Base-by-base conservation (phyloP, 2,888 invertebrate species). In the Eremobia ochroleuca region DNA sequence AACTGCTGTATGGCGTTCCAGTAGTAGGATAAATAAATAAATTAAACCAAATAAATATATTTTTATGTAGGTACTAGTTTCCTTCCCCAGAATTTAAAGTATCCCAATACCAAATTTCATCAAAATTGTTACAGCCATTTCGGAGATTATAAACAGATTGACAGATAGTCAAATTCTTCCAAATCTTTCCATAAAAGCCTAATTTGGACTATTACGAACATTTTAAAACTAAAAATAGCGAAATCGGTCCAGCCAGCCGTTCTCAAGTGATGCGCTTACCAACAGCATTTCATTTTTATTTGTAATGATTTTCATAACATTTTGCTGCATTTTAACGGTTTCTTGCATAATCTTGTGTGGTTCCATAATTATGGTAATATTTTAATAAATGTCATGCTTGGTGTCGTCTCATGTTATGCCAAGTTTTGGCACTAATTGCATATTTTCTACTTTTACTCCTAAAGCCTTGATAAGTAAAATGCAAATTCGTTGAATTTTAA, bases 321-420 rank as follows among this genome's bases (percentile, higher is more conserved):
- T 68, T 71, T 11, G 18, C 21, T 59, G 67, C 67, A 37, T 61
- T 68, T 69, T 55, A 71, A 65, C 46, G n/a, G 46, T 43, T 9
- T 15, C 21, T 83, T 59, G 31, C 37, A 31, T 61, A 59, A 68
- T 65, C 31, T 40, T 25, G 5, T 68, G n/a, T n/a, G 34, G 34
- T 71, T 61, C 40, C 21, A 46, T 78, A 72, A 77, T 52, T 77
- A 69, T 43, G 37, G 55, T 66, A 59, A 72, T 77, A 66, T 73
- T 69, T 64, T 61, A 69, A 68, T 65, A 25, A 64, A 58, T 77
- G 25, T 69, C 55, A 78, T 73, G 73, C 37, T 66, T 64, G 43
- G 67, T 46, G 13, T 78, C 59, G 8, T 59, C 15, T 68, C 31
- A 15, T 37, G 46, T 31, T 72, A 49, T 66, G 18, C 15, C 21